Base-by-base conservation (phyloP, 2,888 invertebrate genomes). In the Drosophila acutilabella region DNA sequence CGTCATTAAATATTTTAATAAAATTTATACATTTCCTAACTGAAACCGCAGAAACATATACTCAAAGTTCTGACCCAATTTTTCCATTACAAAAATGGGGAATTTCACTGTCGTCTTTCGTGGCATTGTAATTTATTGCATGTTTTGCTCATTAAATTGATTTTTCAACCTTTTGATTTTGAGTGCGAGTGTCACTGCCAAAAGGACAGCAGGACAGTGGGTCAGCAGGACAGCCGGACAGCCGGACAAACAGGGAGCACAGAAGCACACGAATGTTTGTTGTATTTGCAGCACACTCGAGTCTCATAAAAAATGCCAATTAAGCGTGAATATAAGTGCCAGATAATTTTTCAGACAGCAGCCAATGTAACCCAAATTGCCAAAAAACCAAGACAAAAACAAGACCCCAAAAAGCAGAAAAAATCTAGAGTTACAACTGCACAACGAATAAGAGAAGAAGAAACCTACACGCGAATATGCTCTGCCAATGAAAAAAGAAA, bases 311-410 rank as follows among this genome's bases (percentile, higher is more conserved):
- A 89, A 90, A 90, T 90, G 91, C 91, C 90, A 90, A 90, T 90
- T 90, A 90, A 90, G 91, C 89, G 81, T 88, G 90, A 89, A 90
- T 90, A 91, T 90, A 90, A 90, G 91, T 90, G 90, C 84, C 81
- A 80, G 90, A 89, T 90, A 90, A 90, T 90, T 89, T 84, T 89
- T 89, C 80, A 76, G 88, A 86, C 79, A 90, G 85, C 89, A 73
- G 89, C 89, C 86, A 89, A 89, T 90, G 86, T 81, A 87, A 89
- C 89, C 90, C 79, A 89, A 86, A 89, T 88, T 84, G 79, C 89
- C 74, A 79, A 81, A 85, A 72, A 75, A 78, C 57, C 56, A 70
- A 77, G 42, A 57, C 30, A 74, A 67, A 44, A 53, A 64, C 62
- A 48, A 50, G 41, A 47, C 64, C 47, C 54, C 59, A 20, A 20